Evolutionary conservation across 37 sponge, comb jelly and placozoan species (phyloP), one percentile per base, ranked within the genome.

Genomic region (Halichondria panicea): DNA sequence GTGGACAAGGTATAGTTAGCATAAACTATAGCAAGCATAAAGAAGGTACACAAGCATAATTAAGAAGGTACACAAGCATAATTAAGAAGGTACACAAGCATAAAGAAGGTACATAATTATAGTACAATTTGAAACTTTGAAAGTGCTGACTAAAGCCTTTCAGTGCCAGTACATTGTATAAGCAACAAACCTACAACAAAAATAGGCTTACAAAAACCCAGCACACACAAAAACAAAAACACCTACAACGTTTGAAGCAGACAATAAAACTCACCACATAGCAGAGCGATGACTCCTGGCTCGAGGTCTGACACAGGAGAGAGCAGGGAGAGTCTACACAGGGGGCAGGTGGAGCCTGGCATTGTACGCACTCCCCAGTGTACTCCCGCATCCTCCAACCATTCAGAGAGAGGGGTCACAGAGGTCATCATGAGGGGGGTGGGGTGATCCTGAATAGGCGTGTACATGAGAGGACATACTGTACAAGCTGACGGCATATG

Each of bases 311-410:
- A 83, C 27, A 83, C 70, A 0, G 19, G 22, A 35, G n/a, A 41
- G 31, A 53, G 4, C 43, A 83, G 58, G 28, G 83, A 43, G 32
- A 57, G 66, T 1, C 52, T 37, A 50, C 82, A 81, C 22, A 72
- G 34, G 40, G 40, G 25, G 65, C 82, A 81, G 32, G 21, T 30
- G 15, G 27, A 9, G n/a, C 35, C 55, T 1, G 70, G 21, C n/a
- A n/a, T n/a, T 19, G 46, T 59, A 53, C 68, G 57, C 50, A 61
- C 55, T 11, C 84, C 84, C 76, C 77, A 84, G 70, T 84, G 76
- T 3, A 22, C 41, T 8, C 52, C 55, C 21, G 64, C 66, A 21
- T 85, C 85, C 72, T 85, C 85, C 37, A 85, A 25, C 0, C n/a
- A n/a, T n/a, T n/a, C n/a, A n/a, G n/a, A n/a, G n/a, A n/a, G n/a